Conservation (phyloP, 1,140 invertebrate genomes). For the Mercenaria mercenaria region DNA sequence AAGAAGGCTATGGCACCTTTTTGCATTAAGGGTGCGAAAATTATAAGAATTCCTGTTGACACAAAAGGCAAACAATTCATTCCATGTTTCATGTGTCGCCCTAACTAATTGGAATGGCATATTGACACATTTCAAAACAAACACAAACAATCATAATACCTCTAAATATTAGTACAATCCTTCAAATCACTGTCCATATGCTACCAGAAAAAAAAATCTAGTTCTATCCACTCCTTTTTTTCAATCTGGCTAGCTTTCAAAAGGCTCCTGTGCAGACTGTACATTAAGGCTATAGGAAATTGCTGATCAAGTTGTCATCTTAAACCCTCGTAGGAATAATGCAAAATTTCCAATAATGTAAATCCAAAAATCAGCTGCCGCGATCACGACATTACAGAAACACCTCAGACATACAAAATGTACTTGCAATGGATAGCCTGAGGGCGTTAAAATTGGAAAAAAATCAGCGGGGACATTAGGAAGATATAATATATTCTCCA, state of each 20-base stretch:
- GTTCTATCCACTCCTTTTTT: not conserved
- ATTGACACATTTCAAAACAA: no score
- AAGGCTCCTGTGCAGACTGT: not conserved
- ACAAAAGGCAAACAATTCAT: no score
- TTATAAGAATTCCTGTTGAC: no score
- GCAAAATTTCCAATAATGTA: not conserved
- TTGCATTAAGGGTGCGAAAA: no score
- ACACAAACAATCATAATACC: no score
- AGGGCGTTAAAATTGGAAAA: not conserved
- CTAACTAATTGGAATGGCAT: no score
- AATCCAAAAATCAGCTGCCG: conserved; percentile 3
- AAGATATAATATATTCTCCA: not conserved
- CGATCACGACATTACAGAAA: not conserved
- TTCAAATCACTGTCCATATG: not conserved
- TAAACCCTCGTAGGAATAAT: not conserved
- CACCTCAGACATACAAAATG: not conserved
- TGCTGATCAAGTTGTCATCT: not conserved
- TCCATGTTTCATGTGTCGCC: no score
- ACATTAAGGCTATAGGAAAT: not conserved
- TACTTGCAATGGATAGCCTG: not conserved
- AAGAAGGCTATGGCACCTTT: no score
- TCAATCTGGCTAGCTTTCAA: not conserved
- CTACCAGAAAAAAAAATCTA: not conserved
- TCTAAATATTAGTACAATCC: not conserved
- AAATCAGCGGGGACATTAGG: no score